These are phyloP conservation scores for Tethea ocularis DNA, from an alignment of 2,888 invertebrate genomes.

Conservation along the genomic window DNA sequence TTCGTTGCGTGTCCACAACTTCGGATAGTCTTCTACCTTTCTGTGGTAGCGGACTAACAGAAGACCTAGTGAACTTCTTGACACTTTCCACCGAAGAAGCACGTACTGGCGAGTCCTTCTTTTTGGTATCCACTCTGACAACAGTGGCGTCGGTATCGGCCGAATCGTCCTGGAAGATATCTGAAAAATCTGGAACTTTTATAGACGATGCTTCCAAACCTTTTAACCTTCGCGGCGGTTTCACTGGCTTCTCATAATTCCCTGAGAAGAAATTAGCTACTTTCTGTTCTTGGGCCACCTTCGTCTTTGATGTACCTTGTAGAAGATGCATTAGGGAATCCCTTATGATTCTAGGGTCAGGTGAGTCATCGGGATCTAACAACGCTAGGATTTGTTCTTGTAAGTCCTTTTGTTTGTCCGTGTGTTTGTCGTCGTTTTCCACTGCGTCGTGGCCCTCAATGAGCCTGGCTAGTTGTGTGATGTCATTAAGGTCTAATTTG, in stretches of 20 bases:
- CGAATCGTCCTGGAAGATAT: conserved; percentile 56
- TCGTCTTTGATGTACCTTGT: conserved; percentile 55
- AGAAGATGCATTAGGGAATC: conserved; percentile 62
- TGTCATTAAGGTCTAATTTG: conserved; percentile 69
- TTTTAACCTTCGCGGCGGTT: conserved; percentile 60
- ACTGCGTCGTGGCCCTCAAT: conserved; percentile 67
- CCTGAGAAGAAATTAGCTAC: conserved; percentile 56
- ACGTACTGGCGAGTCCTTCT: conserved; percentile 28
- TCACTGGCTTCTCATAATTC: conserved; percentile 44
- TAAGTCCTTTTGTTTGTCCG: conserved; percentile 60
- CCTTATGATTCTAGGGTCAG: conserved; percentile 57
- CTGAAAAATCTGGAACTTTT: conserved; percentile 43
- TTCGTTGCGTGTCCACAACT: conserved; percentile 38
- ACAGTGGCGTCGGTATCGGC: conserved; percentile 62
- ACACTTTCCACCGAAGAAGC: conserved; percentile 37
- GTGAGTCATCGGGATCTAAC: conserved; percentile 66
- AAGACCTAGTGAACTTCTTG: conserved; percentile 22
- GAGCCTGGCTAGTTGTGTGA: conserved; percentile 67
- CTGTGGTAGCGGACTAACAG: conserved; percentile 35
- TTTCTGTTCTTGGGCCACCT: conserved; percentile 43
- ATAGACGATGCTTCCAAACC: conserved; percentile 58
- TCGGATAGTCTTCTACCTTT: conserved; percentile 55
- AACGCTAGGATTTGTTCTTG: conserved; percentile 71
- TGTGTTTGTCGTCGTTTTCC: conserved; percentile 32
- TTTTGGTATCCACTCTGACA: conserved; percentile 35